These are phyloP conservation scores for Xylocopa sonorina DNA, from an alignment of 1,140 invertebrate genomes.

Conservation along the genomic window DNA sequence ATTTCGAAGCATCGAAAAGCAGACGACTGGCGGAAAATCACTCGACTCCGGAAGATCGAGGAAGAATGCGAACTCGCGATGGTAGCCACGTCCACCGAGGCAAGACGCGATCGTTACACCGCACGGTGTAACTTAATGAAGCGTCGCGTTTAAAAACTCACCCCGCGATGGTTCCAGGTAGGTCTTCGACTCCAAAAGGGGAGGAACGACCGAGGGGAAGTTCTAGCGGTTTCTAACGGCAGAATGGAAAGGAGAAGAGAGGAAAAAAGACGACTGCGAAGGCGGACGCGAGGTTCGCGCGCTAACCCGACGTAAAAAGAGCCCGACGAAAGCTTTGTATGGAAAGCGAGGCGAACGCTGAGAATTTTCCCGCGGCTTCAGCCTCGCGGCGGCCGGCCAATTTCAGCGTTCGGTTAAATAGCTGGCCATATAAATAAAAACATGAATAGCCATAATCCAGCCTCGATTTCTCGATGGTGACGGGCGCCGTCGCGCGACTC, in stretches of 20 bases:
- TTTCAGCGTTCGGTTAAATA: constrained; percentile 50
- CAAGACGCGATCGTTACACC: constrained; percentile 40
- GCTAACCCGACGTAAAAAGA: neutral
- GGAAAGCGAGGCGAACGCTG: constrained; percentile 22
- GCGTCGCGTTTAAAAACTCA: neutral
- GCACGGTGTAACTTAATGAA: constrained; percentile 57
- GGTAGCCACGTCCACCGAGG: constrained; percentile 19
- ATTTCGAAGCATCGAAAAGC: neutral
- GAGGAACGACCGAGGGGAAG: neutral
- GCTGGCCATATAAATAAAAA: constrained; percentile 59
- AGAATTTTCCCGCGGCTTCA: constrained; percentile 40
- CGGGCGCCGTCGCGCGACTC: neutral
- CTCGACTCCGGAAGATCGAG: constrained; percentile 10
- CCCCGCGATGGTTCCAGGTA: neutral
- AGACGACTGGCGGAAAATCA: neutral
- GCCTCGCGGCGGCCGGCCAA: constrained; percentile 29
- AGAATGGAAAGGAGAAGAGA: too few species aligned
- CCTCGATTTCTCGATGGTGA: constrained; percentile 60
- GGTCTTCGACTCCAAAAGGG: neutral
- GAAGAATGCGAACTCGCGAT: constrained; percentile 47
- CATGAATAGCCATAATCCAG: constrained; percentile 62
- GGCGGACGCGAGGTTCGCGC: neutral
- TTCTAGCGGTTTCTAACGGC: neutral
- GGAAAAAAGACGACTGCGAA: neutral
- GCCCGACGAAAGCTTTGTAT: constrained; percentile 38